Conservation (phyloP, 2,797 vertebrate species). For the Oreortyx pictus region DNA sequence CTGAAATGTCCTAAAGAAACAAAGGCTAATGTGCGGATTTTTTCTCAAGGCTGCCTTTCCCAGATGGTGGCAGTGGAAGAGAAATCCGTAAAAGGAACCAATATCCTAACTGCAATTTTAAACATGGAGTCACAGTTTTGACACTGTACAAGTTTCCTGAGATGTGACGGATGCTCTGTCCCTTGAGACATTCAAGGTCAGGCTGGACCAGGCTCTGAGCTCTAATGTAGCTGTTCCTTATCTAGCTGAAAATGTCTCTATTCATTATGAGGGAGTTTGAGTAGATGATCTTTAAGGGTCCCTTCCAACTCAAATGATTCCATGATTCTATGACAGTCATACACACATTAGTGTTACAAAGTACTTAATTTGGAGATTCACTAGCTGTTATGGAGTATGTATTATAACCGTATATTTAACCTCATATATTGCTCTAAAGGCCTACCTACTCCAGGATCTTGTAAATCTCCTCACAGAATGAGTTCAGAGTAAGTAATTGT, state of each 20-base stretch:
- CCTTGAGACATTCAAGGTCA: no score
- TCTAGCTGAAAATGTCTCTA: no score
- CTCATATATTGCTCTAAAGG: not conserved
- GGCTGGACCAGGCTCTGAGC: no score
- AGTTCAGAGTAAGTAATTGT: not conserved
- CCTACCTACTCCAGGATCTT: not conserved
- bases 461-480: not conserved
- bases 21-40: not conserved
- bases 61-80: not conserved
- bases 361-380: not conserved
- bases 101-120: not conserved
- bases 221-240: no score
- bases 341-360: not conserved
- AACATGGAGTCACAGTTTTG: not conserved
- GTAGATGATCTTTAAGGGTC: no score
- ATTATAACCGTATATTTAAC: not conserved
- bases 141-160: no score
- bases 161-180: no score
- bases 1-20: constrained; percentile 43
- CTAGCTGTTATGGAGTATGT: not conserved
- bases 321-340: accelerated
- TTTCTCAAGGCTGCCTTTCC: not conserved
- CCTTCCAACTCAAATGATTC: no score
- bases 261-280: no score
- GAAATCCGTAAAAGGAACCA: not conserved